These are phyloP conservation scores for Chaetogeoica ovagalla DNA, from an alignment of 2,888 invertebrate genomes.

Conservation along the genomic window DNA sequence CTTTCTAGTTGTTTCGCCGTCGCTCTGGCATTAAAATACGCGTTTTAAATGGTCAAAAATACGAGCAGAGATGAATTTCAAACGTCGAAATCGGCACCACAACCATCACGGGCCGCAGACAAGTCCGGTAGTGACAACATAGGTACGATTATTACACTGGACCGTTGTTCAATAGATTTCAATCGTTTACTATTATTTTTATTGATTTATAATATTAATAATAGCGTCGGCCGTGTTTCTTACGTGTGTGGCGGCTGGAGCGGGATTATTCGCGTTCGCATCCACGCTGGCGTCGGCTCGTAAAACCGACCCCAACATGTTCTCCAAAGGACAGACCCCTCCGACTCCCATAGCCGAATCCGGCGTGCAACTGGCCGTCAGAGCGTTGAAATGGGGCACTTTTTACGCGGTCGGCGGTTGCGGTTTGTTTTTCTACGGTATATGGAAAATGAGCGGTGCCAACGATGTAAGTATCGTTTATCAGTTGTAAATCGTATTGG, in stretches of 20 bases:
- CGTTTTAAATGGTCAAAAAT: slow-evolving; percentile 31
- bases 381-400: slow-evolving; percentile 87
- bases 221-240: slow-evolving; percentile 40
- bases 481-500: not conserved
- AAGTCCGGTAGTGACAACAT: slow-evolving; percentile 22
- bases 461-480: slow-evolving; percentile 68
- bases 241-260: slow-evolving; percentile 57
- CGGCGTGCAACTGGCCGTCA: slow-evolving; percentile 76
- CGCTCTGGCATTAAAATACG: too few species aligned
- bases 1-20: too few species aligned
- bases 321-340: slow-evolving; percentile 55
- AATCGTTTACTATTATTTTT: too few species aligned
- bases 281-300: slow-evolving; percentile 76
- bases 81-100: not conserved
- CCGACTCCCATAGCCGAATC: slow-evolving; percentile 73
- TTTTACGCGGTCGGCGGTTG: slow-evolving; percentile 85
- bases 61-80: slow-evolving; percentile 9
- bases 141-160: slow-evolving; percentile 8
- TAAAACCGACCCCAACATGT: slow-evolving; percentile 69
- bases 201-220: not conserved
- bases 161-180: too few species aligned
- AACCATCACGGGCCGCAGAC: not conserved
- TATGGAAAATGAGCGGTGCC: slow-evolving; percentile 89
- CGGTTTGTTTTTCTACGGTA: slow-evolving; percentile 75
- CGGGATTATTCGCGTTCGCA: slow-evolving; percentile 82